A percentile compares a stretch with the other conserved stretches of the same genome.
These are phyloP conservation scores for Pyralis farinalis DNA, from an alignment of 2,888 invertebrate genomes.

Conservation along the genomic window DNA sequence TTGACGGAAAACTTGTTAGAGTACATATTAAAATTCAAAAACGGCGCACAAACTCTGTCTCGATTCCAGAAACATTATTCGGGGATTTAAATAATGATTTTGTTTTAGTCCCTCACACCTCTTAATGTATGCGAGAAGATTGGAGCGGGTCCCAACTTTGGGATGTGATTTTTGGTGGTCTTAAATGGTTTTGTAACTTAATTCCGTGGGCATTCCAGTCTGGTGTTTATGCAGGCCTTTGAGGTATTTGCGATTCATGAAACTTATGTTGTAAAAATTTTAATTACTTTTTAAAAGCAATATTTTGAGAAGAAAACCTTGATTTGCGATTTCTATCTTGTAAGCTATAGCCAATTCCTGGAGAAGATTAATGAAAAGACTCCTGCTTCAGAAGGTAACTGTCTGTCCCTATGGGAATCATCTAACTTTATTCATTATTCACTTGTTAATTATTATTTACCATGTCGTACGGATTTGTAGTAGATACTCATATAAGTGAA, in stretches of 20 bases:
- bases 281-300: neutral
- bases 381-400: no score
- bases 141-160: constrained; percentile 49
- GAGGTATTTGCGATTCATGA: constrained; percentile 2
- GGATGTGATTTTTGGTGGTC: constrained; percentile 76
- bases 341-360: no score
- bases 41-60: constrained; percentile 72
- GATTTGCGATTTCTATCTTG: no score
- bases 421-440: no score
- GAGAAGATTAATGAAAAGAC: no score
- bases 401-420: no score
- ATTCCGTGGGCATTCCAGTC: constrained; percentile 53
- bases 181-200: constrained; percentile 74
- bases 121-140: constrained; percentile 74
- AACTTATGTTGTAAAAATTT: neutral
- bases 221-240: constrained; percentile 44
- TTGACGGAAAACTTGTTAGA: constrained; percentile 80
- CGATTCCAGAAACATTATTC: constrained; percentile 78
- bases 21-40: constrained; percentile 80
- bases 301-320: no score
- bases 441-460: no score
- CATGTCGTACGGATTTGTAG: no score
- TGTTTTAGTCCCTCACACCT: constrained; percentile 68
- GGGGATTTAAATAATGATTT: constrained; percentile 79
- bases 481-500: no score